Conservation (phyloP, 1,140 invertebrate genomes). For the Conus betulinus region DNA sequence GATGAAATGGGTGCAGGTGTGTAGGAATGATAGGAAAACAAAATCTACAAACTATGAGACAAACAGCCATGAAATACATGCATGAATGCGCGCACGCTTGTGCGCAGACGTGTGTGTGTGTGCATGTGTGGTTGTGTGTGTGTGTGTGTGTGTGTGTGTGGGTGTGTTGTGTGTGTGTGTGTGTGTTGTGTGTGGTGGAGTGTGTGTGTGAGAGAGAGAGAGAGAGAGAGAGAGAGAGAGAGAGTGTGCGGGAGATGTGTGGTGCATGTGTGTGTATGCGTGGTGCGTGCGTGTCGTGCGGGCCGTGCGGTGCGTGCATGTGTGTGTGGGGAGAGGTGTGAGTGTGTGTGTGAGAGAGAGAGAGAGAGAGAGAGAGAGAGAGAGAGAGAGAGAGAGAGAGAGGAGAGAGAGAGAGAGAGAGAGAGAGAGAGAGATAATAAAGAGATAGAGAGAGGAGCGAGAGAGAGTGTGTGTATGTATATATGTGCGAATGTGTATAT, state of each 20-base stretch:
- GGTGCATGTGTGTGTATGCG: neutral
- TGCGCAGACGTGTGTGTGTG: too few species aligned
- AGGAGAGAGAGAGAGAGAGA: too few species aligned
- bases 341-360: too few species aligned
- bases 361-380: too few species aligned
- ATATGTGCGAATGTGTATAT: too few species aligned
- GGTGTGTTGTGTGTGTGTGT: neutral
- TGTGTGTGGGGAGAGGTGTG: neutral
- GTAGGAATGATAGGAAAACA: neutral
- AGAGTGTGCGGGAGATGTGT: neutral
- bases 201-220: neutral
- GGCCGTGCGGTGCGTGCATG: neutral
- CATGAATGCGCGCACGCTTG: neutral
- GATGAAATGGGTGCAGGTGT: neutral
- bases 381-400: too few species aligned
- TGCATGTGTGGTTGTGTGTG: too few species aligned
- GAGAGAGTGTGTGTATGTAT: too few species aligned
- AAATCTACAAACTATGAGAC: neutral
- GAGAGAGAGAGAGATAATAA: too few species aligned
- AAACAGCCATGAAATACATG: neutral
- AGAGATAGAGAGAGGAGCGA: too few species aligned
- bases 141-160: too few species aligned
- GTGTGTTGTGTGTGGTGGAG: neutral
- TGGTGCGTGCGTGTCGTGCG: neutral
- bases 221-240: too few species aligned